Base-by-base conservation (phyloP, 2,113 vertebrate species). In the Gasterosteus aculeatus region DNA sequence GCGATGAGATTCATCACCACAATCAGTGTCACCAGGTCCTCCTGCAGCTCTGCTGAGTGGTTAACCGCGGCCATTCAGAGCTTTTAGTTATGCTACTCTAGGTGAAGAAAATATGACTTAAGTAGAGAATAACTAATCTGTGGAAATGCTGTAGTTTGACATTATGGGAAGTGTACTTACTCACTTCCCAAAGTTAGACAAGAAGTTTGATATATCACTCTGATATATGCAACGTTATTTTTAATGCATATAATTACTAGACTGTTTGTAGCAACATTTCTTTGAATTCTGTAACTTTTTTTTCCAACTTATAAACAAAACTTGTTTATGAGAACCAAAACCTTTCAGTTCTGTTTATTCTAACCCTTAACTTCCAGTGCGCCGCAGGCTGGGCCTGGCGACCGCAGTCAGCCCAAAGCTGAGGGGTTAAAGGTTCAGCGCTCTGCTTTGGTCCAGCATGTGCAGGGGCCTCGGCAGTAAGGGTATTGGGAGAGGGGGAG, bases 351-450 rank as follows among this genome's bases (percentile, higher is more conserved):
- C 59, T 70, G n/a, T 57, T 15, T 44, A n/a, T 31, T 44, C 56
- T 26, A 74, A 66, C 80, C 72, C 72, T 18, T 87, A 49, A 67
- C 83, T 82, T 81, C 33, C 14, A 51, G 65, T 62, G 51, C 5
- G 44, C 85, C 39, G 3, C 69, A 82, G 78, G 69, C 67, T 65
- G 58, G 78, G 3, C 29, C 41, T 42, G 69, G 46, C 38, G 46
- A 29, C 51, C 49, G 18, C 1, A 70, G 70, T 46, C 44, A 47
- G 72, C 46, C 72, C 9, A 75, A 75, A 81, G 75, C 74, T 69
- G 78, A 85, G 56, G 83, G 83, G 91, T 90, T 92, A 90, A 93
- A 92, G 83, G 89, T 91, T 88, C 60, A 88, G 73, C 83, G 82
- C 74, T 88, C 83, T 85, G 74, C 78, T 92, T 80, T 91, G 89